A percentile compares a stretch with the other conserved stretches of the same genome.
Conservation (phyloP, 2,113 vertebrate species). For the Oenanthe melanoleuca region DNA sequence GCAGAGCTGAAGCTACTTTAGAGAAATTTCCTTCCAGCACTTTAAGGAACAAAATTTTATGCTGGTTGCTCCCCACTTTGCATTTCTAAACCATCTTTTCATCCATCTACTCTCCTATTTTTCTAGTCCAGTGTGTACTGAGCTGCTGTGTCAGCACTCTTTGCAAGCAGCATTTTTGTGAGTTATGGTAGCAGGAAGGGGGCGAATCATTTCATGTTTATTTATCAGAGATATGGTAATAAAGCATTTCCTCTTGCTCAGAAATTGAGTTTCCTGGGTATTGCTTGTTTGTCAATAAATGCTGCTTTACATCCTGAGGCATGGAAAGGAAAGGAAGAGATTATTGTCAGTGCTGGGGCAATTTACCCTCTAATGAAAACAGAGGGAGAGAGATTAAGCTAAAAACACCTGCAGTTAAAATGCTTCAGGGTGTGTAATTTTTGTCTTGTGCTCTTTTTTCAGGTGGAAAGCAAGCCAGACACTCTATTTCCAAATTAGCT, state of each 20-base stretch:
- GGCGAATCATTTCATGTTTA: neutral
- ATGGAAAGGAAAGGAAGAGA: neutral
- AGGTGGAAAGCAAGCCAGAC: neutral
- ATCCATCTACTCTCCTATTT: neutral
- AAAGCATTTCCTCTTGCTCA: neutral
- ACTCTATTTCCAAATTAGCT: neutral
- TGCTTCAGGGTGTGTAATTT: neutral
- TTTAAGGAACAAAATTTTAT: neutral
- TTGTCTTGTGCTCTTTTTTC: neutral
- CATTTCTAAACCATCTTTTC: neutral
- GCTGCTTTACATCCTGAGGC: neutral
- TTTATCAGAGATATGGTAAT: neutral
- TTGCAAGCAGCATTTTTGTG: neutral
- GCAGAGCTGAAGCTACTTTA: neutral
- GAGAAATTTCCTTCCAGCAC: neutral
- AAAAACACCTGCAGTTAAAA: neutral
- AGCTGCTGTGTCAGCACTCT: neutral
- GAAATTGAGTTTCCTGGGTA: neutral
- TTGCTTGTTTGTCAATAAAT: neutral
- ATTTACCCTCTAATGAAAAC: neutral
- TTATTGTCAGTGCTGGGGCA: neutral
- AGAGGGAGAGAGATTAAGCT: neutral
- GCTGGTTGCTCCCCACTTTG: neutral
- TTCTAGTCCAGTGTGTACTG: neutral
- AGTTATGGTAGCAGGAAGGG: neutral